Conservation (phyloP, 2,113 vertebrate genomes). For the Tragulus kanchil region DNA sequence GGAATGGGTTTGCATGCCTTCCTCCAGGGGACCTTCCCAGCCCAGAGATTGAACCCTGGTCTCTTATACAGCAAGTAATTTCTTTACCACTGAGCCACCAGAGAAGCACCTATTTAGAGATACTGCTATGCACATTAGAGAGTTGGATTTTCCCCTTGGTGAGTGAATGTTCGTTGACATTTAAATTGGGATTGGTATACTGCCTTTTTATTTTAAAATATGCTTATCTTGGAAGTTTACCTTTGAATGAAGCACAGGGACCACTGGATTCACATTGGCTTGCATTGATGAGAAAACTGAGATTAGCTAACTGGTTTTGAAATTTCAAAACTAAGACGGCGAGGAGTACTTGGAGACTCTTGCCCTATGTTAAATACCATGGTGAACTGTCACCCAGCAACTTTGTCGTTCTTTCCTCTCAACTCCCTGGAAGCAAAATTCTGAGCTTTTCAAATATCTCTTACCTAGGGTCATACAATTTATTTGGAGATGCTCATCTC, state of each 20-base stretch:
- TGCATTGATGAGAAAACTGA: slow-evolving; percentile 6
- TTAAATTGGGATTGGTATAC: slow-evolving; percentile 1
- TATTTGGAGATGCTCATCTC: not conserved
- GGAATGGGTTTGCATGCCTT: too few relatives aligned
- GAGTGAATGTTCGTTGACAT: slow-evolving; percentile 18
- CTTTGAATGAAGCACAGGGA: not conserved
- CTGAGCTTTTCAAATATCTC: not conserved
- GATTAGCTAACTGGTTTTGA: not conserved
- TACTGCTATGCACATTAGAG: not conserved
- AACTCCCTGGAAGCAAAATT: not conserved
- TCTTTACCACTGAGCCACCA: too few relatives aligned
- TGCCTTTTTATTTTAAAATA: not conserved
- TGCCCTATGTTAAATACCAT: not conserved
- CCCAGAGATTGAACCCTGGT: too few relatives aligned
- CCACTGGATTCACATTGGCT: not conserved
- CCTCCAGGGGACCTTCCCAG: too few relatives aligned
- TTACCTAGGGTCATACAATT: not conserved
- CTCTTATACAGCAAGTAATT: too few relatives aligned
- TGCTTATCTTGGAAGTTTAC: not conserved
- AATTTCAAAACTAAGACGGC: not conserved
- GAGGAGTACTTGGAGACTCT: not conserved
- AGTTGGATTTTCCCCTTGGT: not conserved
- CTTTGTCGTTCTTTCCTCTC: not conserved
- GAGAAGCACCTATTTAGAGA: not conserved
- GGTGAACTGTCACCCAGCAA: not conserved